Evolutionary conservation across 2,113 vertebrate species (phyloP).

Genomic region (Pseudorhombus dupliciocellatus): DNA sequence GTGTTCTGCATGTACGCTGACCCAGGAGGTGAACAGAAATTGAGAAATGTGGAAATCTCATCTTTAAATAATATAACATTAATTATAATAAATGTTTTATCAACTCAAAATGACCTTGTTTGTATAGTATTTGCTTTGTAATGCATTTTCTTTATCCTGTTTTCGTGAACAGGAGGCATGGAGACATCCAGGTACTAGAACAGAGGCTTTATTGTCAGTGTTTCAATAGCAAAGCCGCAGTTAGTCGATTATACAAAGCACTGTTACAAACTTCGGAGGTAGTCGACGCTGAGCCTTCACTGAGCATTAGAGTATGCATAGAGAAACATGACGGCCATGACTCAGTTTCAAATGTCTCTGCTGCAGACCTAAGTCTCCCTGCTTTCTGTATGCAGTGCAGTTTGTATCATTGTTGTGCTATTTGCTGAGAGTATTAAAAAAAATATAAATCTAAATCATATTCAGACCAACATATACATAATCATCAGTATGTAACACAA

Average conservation of each 20-base stretch:
- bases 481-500: conserved; percentile 50
- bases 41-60: conserved; percentile 58
- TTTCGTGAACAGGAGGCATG: conserved; percentile 10
- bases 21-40: conserved; percentile 31
- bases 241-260: conserved; percentile 67
- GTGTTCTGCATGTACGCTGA: conserved; percentile 70
- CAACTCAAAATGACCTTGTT: conserved; percentile 8
- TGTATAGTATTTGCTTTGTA: background rate
- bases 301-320: conserved; percentile 74
- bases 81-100: conserved; percentile 78
- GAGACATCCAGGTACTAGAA: conserved; percentile 40
- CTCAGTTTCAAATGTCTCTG: conserved; percentile 37
- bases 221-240: conserved; percentile 49
- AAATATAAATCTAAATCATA: conserved; percentile 47
- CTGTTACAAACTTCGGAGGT: conserved; percentile 74
- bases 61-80: conserved; percentile 72
- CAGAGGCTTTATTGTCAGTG: conserved; percentile 66
- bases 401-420: conserved; percentile 66
- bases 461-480: conserved; percentile 51
- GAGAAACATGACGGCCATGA: conserved; percentile 69
- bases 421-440: conserved; percentile 63
- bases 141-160: too few relatives aligned
- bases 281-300: conserved; percentile 66
- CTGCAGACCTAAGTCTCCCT: conserved; percentile 48
- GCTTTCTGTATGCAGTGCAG: conserved; percentile 59